phyloP scores from a whole-genome alignment of 2,797 vertebrate species.

The Tachyglossus aculeatus region DNA sequence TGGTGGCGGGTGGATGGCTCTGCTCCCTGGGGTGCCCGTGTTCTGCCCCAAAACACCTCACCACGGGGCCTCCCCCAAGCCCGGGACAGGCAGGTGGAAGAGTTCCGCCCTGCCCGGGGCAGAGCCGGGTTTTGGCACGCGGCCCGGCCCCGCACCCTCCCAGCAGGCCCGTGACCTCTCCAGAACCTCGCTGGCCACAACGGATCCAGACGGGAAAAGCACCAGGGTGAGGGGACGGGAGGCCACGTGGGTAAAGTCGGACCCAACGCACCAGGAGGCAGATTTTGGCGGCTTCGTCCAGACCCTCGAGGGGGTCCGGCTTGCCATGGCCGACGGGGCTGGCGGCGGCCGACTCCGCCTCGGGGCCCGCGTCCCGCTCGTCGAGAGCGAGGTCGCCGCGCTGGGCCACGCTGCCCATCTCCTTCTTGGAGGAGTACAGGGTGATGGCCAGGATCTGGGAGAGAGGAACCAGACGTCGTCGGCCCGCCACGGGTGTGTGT shows the following conservation, averaged over 20 bases:
- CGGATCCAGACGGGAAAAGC: neutral
- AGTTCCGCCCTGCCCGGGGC: no score
- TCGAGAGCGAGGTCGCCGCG: slow-evolving; percentile 77
- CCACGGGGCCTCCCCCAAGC: no score
- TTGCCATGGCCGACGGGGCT: slow-evolving; percentile 81
- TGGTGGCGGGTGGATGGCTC: no score
- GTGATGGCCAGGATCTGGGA: slow-evolving; percentile 91
- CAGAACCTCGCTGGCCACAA: neutral
- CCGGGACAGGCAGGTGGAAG: no score
- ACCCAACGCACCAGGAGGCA: slow-evolving; percentile 88
- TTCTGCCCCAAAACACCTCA: no score
- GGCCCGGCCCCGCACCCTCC: no score
- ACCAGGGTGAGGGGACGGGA: neutral
- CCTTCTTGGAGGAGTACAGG: slow-evolving; percentile 96
- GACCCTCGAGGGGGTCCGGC: slow-evolving; percentile 89
- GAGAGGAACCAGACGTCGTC: neutral
- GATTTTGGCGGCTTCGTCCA: slow-evolving; percentile 96
- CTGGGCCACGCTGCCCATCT: slow-evolving; percentile 85
- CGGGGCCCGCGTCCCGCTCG: slow-evolving; percentile 83
- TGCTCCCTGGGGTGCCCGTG: no score
- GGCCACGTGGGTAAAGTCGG: no score
- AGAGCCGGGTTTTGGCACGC: no score
- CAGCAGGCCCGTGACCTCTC: no score
- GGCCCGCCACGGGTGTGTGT: no score
- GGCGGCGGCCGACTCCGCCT: slow-evolving; percentile 80